A percentile compares a stretch with the other conserved stretches of the same genome.
Conservation (phyloP, 1,140 invertebrate species). For the Macrotrachela quadricornifera region DNA sequence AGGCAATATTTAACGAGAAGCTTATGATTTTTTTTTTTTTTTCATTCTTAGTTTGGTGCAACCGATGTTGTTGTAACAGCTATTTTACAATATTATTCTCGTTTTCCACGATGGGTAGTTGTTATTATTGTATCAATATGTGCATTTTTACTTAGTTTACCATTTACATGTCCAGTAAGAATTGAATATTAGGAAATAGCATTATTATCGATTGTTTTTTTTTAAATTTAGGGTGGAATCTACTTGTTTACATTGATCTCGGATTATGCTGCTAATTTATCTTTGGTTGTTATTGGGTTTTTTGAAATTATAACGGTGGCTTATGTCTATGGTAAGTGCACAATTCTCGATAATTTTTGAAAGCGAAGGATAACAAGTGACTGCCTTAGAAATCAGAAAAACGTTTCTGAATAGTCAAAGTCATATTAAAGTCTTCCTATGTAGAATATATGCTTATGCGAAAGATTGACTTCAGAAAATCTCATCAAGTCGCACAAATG, state of each 20-base stretch:
- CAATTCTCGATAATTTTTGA: no score
- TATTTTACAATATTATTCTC: conserved; percentile 78
- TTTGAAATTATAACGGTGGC: conserved; percentile 85
- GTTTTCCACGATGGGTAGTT: conserved; percentile 72
- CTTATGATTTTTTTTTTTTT: not conserved
- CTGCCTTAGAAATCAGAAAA: no score
- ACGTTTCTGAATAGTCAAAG: no score
- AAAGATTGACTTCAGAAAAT: no score
- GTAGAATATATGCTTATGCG: no score
- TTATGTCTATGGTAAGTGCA: conserved; percentile 75
- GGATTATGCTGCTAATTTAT: conserved; percentile 80
- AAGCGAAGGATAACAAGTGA: no score
- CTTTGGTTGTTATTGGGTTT: conserved; percentile 80
- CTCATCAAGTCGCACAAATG: no score
- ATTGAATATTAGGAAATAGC: no score
- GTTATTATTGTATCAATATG: conserved; percentile 61
- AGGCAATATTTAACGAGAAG: no score
- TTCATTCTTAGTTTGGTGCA: conserved; percentile 59
- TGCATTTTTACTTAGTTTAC: conserved; percentile 77
- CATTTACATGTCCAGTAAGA: conserved; percentile 43
- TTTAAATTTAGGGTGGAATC: conserved; percentile 49
- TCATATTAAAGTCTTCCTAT: no score
- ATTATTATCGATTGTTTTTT: no score
- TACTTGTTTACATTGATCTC: conserved; percentile 88
- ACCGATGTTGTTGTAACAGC: conserved; percentile 95